Conservation (phyloP, 2,113 vertebrate genomes). For the Maccullochella peelii region DNA sequence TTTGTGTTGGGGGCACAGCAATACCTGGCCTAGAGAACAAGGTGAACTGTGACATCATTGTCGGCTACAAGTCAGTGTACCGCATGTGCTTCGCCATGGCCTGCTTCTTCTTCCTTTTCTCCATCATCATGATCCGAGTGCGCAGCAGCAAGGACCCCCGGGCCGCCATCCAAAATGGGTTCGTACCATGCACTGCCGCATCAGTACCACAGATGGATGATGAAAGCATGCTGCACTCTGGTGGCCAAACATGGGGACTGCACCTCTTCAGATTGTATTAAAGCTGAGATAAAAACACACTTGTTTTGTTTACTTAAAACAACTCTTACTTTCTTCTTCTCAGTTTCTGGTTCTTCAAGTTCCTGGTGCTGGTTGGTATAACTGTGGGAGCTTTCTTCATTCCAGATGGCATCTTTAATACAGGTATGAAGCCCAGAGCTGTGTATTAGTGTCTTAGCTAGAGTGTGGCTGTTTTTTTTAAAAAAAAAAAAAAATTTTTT, state of each 20-base stretch:
- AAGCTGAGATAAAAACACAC: neutral
- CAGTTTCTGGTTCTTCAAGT: slow-evolving; percentile 98
- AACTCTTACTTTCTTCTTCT: neutral
- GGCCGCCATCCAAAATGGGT: slow-evolving; percentile 91
- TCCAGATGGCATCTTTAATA: slow-evolving; percentile 88
- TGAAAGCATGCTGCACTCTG: slow-evolving; percentile 46
- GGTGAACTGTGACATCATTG: slow-evolving; percentile 88
- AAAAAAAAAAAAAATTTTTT: too few relatives aligned
- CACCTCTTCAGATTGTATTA: neutral
- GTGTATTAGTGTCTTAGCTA: neutral
- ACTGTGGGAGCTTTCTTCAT: slow-evolving; percentile 96
- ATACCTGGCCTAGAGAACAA: slow-evolving; percentile 71
- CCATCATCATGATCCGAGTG: slow-evolving; percentile 88
- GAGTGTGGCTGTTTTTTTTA: neutral
- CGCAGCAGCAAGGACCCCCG: slow-evolving; percentile 92
- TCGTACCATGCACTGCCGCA: neutral
- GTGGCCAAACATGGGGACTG: slow-evolving; percentile 35
- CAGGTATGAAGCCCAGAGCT: slow-evolving; percentile 76
- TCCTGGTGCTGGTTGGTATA: slow-evolving; percentile 90
- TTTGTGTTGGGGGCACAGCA: slow-evolving; percentile 79
- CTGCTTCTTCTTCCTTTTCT: slow-evolving; percentile 92
- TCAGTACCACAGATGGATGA: neutral
- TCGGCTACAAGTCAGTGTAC: slow-evolving; percentile 94
- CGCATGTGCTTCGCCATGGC: slow-evolving; percentile 92
- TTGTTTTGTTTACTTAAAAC: neutral